Conservation (phyloP, 1,140 invertebrate species). For the Ctenoplectra terminalis region DNA sequence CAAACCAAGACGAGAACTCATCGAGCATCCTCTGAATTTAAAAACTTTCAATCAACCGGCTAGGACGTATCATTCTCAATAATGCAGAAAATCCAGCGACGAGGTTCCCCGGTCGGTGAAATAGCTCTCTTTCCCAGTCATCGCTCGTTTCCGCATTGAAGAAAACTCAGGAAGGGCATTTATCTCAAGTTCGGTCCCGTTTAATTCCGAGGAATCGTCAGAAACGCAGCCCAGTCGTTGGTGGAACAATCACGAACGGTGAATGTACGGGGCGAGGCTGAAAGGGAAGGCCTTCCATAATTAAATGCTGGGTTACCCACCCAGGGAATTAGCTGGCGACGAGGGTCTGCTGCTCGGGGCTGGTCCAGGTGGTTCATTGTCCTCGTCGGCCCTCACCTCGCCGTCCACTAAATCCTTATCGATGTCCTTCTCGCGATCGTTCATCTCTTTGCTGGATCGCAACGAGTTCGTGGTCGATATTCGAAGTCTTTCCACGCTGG, state of each 20-base stretch:
- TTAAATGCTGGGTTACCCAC: slow-evolving; percentile 71
- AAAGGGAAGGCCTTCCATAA: slow-evolving; percentile 66
- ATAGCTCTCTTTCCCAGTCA: no score
- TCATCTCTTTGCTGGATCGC: slow-evolving; percentile 75
- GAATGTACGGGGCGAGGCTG: slow-evolving; percentile 47
- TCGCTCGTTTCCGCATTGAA: slow-evolving; percentile 11
- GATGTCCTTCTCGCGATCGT: slow-evolving; percentile 72
- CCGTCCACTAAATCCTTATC: slow-evolving; percentile 79
- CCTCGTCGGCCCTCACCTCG: slow-evolving; percentile 77
- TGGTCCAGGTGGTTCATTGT: slow-evolving; percentile 81
- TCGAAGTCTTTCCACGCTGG: slow-evolving; percentile 75
- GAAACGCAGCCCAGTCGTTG: not conserved
- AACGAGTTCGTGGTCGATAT: slow-evolving; percentile 76
- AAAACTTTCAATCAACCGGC: not conserved
- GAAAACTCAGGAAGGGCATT: slow-evolving; percentile 5
- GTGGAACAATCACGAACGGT: slow-evolving; percentile 39
- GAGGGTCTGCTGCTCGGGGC: slow-evolving; percentile 80
- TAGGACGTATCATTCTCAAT: not conserved
- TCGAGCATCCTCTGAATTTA: not conserved
- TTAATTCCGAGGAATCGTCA: slow-evolving; percentile 38
- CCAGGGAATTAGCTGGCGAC: slow-evolving; percentile 78
- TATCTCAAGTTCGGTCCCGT: slow-evolving; percentile 23
- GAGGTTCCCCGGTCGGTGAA: not conserved
- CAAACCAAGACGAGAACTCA: not conserved
- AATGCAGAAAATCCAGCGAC: not conserved